Conservation (phyloP, 2,888 invertebrate species). For the Oasisia sp. region DNA sequence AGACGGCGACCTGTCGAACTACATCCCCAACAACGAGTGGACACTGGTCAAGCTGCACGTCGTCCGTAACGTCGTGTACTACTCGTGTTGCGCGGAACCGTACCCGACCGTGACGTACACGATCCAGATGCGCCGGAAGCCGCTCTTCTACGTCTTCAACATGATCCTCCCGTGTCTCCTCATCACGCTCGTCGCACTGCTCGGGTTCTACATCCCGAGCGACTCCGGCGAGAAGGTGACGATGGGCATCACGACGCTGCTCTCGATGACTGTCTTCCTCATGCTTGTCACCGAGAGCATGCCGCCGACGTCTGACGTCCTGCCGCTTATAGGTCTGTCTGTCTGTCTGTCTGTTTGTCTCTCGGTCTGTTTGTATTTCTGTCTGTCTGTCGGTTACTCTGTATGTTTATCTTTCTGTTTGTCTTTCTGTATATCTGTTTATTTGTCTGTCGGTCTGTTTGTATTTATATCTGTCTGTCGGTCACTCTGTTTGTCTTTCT, state of each 20-base stretch:
- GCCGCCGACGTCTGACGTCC: constrained; percentile 71
- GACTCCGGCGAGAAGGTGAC: constrained; percentile 69
- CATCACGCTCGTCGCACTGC: constrained; percentile 70
- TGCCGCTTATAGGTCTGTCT: constrained; percentile 69
- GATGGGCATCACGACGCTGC: constrained; percentile 70
- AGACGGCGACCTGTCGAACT: constrained; percentile 86
- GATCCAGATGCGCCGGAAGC: constrained; percentile 68
- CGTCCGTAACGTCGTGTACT: constrained; percentile 69
- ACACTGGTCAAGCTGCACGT: constrained; percentile 72
- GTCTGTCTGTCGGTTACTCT: neutral
- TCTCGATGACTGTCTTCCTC: constrained; percentile 71
- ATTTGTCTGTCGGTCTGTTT: neutral
- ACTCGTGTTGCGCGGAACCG: constrained; percentile 66
- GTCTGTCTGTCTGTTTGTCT: neutral
- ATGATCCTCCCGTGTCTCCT: constrained; percentile 71
- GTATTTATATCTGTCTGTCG: neutral
- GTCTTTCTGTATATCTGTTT: neutral
- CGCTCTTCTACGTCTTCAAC: constrained; percentile 70
- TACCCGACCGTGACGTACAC: constrained; percentile 69
- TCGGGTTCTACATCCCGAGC: constrained; percentile 71
- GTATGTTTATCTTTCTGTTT: neutral
- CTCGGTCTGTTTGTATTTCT: neutral
- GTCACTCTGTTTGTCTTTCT: neutral
- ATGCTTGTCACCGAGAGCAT: constrained; percentile 72
- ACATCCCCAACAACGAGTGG: constrained; percentile 92